phyloP scores from a whole-genome alignment of 2,113 vertebrate genomes.

The Bostrychus sinensis region DNA sequence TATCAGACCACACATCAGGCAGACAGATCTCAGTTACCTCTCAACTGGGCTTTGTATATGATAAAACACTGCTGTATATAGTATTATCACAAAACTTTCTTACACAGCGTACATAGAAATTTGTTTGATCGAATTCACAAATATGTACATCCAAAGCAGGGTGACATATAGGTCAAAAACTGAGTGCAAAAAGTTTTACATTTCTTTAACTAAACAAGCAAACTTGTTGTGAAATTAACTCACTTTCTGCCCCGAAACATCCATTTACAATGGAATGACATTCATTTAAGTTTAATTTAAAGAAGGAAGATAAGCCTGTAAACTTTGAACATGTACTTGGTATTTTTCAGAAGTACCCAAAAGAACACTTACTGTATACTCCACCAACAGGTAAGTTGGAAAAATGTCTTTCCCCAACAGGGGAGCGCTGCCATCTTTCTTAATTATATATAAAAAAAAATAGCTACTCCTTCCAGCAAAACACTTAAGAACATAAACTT shows the following conservation, averaged over 20 bases:
- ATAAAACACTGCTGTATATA: not conserved
- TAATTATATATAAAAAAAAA: too few species aligned
- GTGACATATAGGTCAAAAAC: slow-evolving; percentile 29
- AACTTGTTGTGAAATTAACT: not conserved
- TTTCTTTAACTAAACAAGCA: not conserved
- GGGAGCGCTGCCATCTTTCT: too few species aligned
- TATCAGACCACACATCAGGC: not conserved
- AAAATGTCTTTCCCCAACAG: too few species aligned
- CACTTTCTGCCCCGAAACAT: not conserved
- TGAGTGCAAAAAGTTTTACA: not conserved
- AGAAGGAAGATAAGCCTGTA: too few species aligned
- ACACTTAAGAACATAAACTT: not conserved
- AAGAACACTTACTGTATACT: too few species aligned
- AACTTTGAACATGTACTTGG: too few species aligned
- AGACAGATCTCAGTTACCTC: slow-evolving; percentile 2
- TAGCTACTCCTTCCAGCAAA: too few species aligned
- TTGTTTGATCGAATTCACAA: slow-evolving; percentile 19
- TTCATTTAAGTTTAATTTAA: not conserved
- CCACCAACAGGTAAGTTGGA: too few species aligned
- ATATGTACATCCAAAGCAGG: slow-evolving; percentile 62
- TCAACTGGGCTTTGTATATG: not conserved
- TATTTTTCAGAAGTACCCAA: too few species aligned
- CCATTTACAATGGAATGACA: not conserved
- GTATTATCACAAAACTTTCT: not conserved
- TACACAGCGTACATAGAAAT: not conserved